Conservation (phyloP, 2,888 invertebrate species). For the Tinea pellionella region DNA sequence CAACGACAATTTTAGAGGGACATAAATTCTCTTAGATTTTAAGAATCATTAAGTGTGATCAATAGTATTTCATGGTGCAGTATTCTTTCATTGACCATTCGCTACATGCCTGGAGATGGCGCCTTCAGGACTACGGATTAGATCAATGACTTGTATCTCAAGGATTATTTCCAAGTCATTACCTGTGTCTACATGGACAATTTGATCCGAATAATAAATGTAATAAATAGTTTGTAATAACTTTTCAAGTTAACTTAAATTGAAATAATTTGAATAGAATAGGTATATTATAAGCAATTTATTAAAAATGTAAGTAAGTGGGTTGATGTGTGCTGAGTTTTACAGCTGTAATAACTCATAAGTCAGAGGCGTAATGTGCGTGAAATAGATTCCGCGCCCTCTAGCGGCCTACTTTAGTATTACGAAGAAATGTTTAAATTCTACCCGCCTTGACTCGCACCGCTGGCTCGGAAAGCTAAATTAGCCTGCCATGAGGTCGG, state of each 20-base stretch:
- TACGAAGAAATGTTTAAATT: slow-evolving; percentile 48
- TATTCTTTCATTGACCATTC: background rate
- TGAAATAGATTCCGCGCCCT: slow-evolving; percentile 57
- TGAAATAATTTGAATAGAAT: too few species aligned
- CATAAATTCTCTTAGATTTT: background rate
- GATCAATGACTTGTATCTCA: background rate
- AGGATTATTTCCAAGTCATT: background rate
- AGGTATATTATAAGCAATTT: background rate
- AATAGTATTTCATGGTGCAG: background rate
- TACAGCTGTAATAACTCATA: slow-evolving; percentile 59
- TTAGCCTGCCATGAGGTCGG: slow-evolving; percentile 39
- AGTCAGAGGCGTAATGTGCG: slow-evolving; percentile 53
- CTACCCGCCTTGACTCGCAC: slow-evolving; percentile 26
- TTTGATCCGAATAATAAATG: background rate
- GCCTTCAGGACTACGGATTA: background rate
- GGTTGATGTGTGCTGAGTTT: slow-evolving; percentile 55
- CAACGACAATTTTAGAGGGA: background rate
- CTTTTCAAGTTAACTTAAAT: too few species aligned
- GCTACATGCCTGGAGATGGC: background rate
- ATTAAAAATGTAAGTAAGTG: slow-evolving; percentile 28
- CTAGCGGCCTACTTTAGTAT: slow-evolving; percentile 27
- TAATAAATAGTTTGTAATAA: background rate
- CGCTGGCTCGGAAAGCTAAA: slow-evolving; percentile 47
- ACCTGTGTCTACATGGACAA: background rate
- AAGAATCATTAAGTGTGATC: background rate